Conservation (phyloP, 2,797 vertebrate species). For the Phalanger gymnotis region DNA sequence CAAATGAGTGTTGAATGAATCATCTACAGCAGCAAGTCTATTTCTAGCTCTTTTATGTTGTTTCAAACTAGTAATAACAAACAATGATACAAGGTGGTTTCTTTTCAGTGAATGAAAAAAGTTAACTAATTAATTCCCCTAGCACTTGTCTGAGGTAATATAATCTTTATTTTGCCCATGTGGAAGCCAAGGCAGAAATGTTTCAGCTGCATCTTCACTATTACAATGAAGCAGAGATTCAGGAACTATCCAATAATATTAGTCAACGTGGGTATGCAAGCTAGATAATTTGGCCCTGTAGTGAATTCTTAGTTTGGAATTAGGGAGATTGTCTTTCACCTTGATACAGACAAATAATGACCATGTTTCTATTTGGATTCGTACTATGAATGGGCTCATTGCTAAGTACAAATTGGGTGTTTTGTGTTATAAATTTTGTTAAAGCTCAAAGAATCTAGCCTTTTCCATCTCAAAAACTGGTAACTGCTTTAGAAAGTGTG, state of each 20-base stretch:
- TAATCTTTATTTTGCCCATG: slow-evolving; percentile 63
- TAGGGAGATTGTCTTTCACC: slow-evolving; percentile 21
- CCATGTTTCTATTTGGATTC: not conserved
- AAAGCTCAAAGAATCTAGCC: not conserved
- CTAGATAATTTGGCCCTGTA: slow-evolving; percentile 31
- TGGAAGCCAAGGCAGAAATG: slow-evolving; percentile 61
- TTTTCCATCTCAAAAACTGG: not conserved
- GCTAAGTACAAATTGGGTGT: not conserved
- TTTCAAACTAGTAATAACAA: slow-evolving; percentile 71
- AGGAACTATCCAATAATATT: slow-evolving; percentile 52
- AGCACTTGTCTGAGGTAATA: slow-evolving; percentile 70
- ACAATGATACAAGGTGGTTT: slow-evolving; percentile 47
- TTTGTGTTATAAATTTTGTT: not conserved
- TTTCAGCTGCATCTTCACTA: slow-evolving; percentile 1
- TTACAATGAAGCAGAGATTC: slow-evolving; percentile 41
- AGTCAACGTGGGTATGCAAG: slow-evolving; percentile 18
- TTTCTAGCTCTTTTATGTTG: slow-evolving; percentile 40
- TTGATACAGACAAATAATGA: slow-evolving; percentile 42
- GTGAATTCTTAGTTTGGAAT: slow-evolving; percentile 44
- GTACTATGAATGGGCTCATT: not conserved
- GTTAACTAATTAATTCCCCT: slow-evolving; percentile 76
- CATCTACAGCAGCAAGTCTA: not conserved
- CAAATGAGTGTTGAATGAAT: slow-evolving; percentile 11
- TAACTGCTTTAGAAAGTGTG: not conserved
- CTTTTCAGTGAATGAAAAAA: slow-evolving; percentile 65